These are phyloP conservation scores for Stenchaetothrips biformis DNA, from an alignment of 2,888 invertebrate species.

Conservation along the genomic window DNA sequence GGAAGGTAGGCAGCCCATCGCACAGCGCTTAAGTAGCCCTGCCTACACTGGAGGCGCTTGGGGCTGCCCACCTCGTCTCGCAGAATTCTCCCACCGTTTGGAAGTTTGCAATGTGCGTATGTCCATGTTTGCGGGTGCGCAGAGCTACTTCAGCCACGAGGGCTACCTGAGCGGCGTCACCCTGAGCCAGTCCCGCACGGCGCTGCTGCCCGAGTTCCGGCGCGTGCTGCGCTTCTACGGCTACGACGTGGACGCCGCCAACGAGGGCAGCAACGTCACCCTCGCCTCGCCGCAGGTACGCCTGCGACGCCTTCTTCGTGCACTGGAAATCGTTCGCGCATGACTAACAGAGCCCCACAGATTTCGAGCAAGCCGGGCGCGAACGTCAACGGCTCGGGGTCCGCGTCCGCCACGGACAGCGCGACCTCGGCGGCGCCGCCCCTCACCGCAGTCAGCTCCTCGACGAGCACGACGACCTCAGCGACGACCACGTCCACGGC, in stretches of 20 bases:
- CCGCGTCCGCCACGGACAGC: constrained; percentile 37
- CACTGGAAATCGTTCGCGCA: neutral
- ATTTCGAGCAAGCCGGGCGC: neutral
- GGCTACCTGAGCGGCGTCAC: constrained; percentile 77
- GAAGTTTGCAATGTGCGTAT: no score
- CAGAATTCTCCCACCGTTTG: no score
- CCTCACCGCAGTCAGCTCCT: constrained; percentile 12
- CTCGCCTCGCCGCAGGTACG: constrained; percentile 4
- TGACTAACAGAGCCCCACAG: neutral
- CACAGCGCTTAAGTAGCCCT: no score
- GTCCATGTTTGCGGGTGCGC: constrained; percentile 38
- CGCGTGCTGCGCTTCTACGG: constrained; percentile 72
- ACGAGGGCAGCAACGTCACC: constrained; percentile 39
- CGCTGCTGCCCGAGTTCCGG: constrained; percentile 67
- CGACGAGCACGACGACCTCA: constrained; percentile 29
- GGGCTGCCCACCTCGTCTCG: no score
- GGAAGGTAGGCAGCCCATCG: no score
- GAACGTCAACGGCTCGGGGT: constrained; percentile 35
- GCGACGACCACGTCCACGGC: constrained; percentile 36
- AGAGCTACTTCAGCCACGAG: constrained; percentile 80
- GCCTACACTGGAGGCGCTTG: no score
- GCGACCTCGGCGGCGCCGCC: constrained; percentile 34
- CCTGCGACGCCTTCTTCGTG: neutral
- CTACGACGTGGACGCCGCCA: constrained; percentile 59
- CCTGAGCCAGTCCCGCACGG: constrained; percentile 71